Percentiles rank a stretch among this genome's conserved stretches.
phyloP scores from a whole-genome alignment of 2,888 invertebrate species.

The Eumerus sabulonum region DNA sequence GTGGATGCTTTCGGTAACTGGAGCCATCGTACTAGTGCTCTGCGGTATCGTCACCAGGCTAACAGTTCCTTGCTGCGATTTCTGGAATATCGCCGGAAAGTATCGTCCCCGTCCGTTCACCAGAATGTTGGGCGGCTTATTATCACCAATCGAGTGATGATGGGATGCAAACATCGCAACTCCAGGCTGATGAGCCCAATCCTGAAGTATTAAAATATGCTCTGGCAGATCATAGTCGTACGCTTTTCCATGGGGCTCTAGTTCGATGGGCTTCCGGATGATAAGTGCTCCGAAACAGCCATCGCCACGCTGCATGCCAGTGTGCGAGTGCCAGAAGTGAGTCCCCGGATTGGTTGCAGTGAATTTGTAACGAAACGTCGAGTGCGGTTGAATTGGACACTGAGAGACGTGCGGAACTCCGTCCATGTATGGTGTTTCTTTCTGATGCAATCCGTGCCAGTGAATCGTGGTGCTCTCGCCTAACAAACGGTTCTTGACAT shows the following conservation, averaged over 20 bases:
- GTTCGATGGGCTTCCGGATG: conserved; percentile 83
- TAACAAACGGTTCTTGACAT: conserved; percentile 88
- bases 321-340: conserved; percentile 91
- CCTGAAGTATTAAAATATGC: conserved; percentile 87
- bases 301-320: conserved; percentile 92
- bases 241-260: conserved; percentile 83
- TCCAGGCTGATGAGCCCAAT: conserved; percentile 89
- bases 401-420: conserved; percentile 92
- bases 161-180: conserved; percentile 89
- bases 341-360: conserved; percentile 87
- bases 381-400: conserved; percentile 88
- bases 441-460: conserved; percentile 94
- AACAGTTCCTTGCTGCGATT: neutral
- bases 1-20: neutral
- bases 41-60: neutral
- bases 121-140: conserved; percentile 89
- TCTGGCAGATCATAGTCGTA: conserved; percentile 89
- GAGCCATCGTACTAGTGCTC: neutral
- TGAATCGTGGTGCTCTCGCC: conserved; percentile 92
- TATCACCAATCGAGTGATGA: conserved; percentile 89
- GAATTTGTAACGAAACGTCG: conserved; percentile 88
- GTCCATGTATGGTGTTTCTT: conserved; percentile 90
- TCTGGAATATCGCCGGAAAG: conserved; percentile 74
- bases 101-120: conserved; percentile 89
- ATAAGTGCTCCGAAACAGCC: conserved; percentile 90